Conservation (phyloP, 2,113 vertebrate species). For the Illadopsis cleaveri region DNA sequence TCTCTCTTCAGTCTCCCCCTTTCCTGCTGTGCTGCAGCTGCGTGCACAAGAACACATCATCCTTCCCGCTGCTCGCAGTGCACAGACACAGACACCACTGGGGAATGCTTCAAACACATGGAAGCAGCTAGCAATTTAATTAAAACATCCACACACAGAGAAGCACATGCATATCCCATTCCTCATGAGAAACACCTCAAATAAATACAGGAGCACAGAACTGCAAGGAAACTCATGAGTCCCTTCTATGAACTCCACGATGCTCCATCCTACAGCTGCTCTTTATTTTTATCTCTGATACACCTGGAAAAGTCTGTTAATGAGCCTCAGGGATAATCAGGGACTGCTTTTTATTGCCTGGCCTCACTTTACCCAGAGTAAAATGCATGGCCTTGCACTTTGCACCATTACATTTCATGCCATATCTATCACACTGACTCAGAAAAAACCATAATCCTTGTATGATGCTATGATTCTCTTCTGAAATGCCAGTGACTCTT, state of each 20-base stretch:
- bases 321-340: neutral
- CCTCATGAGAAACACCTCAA: neutral
- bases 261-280: neutral
- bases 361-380: neutral
- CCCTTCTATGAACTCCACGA: neutral
- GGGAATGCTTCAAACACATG: neutral
- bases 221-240: neutral
- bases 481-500: neutral
- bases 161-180: neutral
- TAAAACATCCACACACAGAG: neutral
- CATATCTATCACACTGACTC: neutral
- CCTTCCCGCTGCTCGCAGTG: accelerated
- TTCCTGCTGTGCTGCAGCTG: neutral
- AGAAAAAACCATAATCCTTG: neutral
- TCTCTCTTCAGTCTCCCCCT: neutral
- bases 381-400: neutral
- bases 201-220: neutral
- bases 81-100: neutral
- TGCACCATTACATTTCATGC: neutral
- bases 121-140: conserved; percentile 19
- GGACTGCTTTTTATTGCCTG: neutral
- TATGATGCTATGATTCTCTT: neutral
- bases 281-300: neutral
- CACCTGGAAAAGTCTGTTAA: neutral
- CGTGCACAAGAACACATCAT: neutral